Base-by-base conservation (phyloP, 2,888 invertebrate species). In the Cylindroiulus punctatus region DNA sequence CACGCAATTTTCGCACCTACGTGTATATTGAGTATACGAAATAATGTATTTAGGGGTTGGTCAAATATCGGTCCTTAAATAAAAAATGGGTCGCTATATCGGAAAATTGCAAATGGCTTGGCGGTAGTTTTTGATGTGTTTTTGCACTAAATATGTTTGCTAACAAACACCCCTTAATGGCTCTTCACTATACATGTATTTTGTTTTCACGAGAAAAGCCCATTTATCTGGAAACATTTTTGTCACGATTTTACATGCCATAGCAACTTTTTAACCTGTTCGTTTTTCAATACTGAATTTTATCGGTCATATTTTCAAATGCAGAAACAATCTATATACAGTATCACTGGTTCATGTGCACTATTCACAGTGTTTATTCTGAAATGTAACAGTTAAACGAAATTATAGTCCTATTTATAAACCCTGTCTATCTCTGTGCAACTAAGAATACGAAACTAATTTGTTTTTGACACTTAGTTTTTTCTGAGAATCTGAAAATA, bases 171-270 rank as follows among this genome's bases (percentile, higher is more conserved):
- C 12, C 22, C 22, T 22, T 65, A 65, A 65, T 22, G 57, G 57
- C 57, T 65, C 57, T 65, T 22, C 57, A 65, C 57, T 8, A 65
- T 7, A n/a, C n/a, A n/a, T n/a, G n/a, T n/a, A 65, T 65, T 22
- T 65, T 65, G 57, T 65, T 65, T 44, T 65, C 57, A 22, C 22
- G 22, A 65, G 57, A 65, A 65, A 65, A 65, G 57, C 22, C 57
- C 57, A 65, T 65, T 65, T 65, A 65, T 65, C 57, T 22, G 12
- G 22, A 65, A 65, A 65, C 22, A 65, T 22, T 22, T 22, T 65
- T 65, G 57, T n/a, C 22, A 22, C 57, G 22, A 65, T 65, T 65
- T 10, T 4, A 22, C 12, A 22, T 65, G 57, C 22, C 22, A 47
- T 65, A 65, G 57, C 57, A 65, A 65, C 22, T 52, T n/a, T 17